These are phyloP conservation scores for Caenorhabditis angaria DNA, from an alignment of 2,888 invertebrate genomes.

Conservation along the genomic window DNA sequence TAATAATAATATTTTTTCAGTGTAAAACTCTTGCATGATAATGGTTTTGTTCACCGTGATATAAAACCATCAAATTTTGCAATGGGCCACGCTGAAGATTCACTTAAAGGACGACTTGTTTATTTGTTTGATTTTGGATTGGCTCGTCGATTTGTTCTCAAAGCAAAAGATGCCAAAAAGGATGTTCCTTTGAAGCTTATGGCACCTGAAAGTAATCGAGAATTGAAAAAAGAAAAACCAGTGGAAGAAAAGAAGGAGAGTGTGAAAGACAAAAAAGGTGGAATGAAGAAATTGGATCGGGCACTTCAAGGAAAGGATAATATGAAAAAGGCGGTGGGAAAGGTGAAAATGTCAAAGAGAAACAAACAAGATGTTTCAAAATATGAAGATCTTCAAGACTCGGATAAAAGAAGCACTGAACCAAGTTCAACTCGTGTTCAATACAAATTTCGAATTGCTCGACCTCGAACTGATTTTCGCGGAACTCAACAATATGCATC, in stretches of 20 bases:
- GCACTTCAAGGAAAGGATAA: neutral
- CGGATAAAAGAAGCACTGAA: neutral
- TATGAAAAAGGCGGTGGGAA: neutral
- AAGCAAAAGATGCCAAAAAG: neutral
- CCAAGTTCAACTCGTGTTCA: neutral
- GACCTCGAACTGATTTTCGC: slow-evolving; percentile 33
- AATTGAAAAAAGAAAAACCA: neutral
- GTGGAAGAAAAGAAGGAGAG: neutral
- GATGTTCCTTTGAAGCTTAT: neutral
- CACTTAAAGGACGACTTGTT: slow-evolving; percentile 25
- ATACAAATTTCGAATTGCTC: slow-evolving; percentile 19
- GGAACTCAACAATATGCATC: slow-evolving; percentile 37
- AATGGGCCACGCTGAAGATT: slow-evolving; percentile 16
- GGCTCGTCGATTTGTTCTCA: slow-evolving; percentile 10
- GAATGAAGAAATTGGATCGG: neutral
- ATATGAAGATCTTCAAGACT: neutral
- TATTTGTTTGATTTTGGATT: slow-evolving; percentile 36
- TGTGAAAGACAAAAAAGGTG: neutral
- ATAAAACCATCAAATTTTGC: slow-evolving; percentile 41
- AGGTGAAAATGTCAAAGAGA: neutral
- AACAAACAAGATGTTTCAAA: neutral
- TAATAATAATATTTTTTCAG: slow-evolving; percentile 11
- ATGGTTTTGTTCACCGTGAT: slow-evolving; percentile 36
- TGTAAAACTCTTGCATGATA: slow-evolving; percentile 26
- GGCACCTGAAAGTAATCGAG: slow-evolving; percentile 1